Evolutionary conservation across 2,888 invertebrate genomes (phyloP).

Genomic region (Nebria salina): DNA sequence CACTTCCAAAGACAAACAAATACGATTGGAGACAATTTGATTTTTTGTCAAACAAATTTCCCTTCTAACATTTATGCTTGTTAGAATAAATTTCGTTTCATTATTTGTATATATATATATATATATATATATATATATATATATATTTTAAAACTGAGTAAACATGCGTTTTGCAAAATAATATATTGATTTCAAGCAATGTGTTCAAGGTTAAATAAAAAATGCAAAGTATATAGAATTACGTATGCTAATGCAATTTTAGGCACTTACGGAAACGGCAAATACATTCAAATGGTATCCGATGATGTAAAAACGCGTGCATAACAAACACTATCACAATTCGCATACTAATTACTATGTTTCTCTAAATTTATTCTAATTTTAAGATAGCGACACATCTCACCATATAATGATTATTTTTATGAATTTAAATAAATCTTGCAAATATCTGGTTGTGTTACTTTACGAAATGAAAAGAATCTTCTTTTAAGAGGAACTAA

Average conservation of each 20-base stretch:
- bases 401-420: too few species aligned
- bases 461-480: too few species aligned
- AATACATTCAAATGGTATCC: constrained; percentile 36
- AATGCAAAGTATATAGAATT: constrained; percentile 24
- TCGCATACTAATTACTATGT: neutral
- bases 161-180: too few species aligned
- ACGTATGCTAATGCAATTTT: constrained; percentile 26
- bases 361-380: neutral
- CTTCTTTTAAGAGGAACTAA: too few species aligned
- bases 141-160: neutral
- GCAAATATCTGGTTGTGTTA: too few species aligned
- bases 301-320: constrained; percentile 45
- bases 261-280: constrained; percentile 24
- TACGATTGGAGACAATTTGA: neutral
- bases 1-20: neutral
- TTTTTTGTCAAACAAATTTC: neutral
- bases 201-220: constrained; percentile 12
- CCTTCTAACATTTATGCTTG: neutral
- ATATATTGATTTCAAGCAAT: too few species aligned
- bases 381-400: neutral
- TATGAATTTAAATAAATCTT: too few species aligned
- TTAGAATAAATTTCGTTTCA: neutral
- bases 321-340: neutral
- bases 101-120: too few species aligned
- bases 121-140: too few species aligned